phyloP scores from a whole-genome alignment of 2,888 invertebrate genomes.

The Heliconius erato region DNA sequence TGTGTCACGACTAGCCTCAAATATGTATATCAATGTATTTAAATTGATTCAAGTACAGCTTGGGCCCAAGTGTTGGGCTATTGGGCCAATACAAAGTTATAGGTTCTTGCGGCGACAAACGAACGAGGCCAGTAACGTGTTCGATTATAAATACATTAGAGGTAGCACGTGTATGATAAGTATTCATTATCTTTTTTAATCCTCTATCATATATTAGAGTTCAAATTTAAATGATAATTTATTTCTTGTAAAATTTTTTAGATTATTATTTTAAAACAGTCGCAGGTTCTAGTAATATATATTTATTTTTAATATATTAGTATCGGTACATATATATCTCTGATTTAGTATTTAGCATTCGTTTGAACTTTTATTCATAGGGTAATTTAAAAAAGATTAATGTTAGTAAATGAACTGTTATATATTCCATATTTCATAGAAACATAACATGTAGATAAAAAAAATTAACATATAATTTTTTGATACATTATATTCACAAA shows the following conservation, averaged over 20 bases:
- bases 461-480: not conserved
- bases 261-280: conserved; percentile 22
- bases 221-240: conserved; percentile 42
- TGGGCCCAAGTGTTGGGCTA: not conserved
- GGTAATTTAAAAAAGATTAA: not conserved
- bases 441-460: not conserved
- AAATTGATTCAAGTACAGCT: not conserved
- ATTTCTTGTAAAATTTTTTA: conserved; percentile 32
- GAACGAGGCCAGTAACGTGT: conserved; percentile 53
- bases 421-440: not conserved
- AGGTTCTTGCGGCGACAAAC: conserved; percentile 48
- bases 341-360: not conserved
- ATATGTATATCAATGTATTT: not conserved
- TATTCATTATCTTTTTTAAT: conserved; percentile 48
- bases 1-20: too few species aligned
- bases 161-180: conserved; percentile 47
- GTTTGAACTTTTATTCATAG: not conserved
- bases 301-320: not conserved
- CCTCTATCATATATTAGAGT: conserved; percentile 32
- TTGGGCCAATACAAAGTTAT: not conserved
- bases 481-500: not conserved
- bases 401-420: not conserved
- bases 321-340: not conserved
- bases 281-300: not conserved
- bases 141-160: conserved; percentile 77